Percentiles rank a stretch among this genome's conserved stretches.
Evolutionary conservation across 2,888 invertebrate species (phyloP).

Genomic region (Pristionchus entomophagus): DNA sequence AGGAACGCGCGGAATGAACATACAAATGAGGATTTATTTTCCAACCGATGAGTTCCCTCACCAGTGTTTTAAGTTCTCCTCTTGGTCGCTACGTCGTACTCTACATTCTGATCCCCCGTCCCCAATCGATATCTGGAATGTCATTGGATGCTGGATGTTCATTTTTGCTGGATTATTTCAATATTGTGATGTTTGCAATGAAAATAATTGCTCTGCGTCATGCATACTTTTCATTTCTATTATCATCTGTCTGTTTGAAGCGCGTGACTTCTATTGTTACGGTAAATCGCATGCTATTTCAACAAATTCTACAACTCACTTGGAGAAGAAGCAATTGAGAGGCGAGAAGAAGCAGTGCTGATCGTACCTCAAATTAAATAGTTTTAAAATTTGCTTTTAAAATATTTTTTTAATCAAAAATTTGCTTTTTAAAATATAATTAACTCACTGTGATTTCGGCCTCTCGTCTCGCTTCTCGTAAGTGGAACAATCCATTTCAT

Average conservation of each 20-base stretch:
- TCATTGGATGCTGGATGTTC: no score
- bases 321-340: constrained; percentile 46
- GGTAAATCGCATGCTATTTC: no score
- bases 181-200: no score
- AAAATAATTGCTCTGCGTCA: no score
- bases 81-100: constrained; percentile 34
- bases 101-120: background rate
- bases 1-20: no score
- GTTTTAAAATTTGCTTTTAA: no score
- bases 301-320: background rate
- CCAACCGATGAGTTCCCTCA: no score
- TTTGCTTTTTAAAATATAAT: background rate
- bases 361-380: background rate
- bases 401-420: background rate
- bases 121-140: background rate
- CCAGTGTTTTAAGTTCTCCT: constrained; percentile 9
- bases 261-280: no score
- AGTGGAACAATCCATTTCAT: constrained; percentile 10
- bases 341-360: constrained; percentile 47
- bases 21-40: no score
- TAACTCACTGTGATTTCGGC: background rate
- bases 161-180: no score
- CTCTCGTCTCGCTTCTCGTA: background rate
- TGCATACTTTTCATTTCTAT: no score
- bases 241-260: no score